phyloP scores from a whole-genome alignment of 2,797 vertebrate genomes.

The Knipowitschia caucasica region DNA sequence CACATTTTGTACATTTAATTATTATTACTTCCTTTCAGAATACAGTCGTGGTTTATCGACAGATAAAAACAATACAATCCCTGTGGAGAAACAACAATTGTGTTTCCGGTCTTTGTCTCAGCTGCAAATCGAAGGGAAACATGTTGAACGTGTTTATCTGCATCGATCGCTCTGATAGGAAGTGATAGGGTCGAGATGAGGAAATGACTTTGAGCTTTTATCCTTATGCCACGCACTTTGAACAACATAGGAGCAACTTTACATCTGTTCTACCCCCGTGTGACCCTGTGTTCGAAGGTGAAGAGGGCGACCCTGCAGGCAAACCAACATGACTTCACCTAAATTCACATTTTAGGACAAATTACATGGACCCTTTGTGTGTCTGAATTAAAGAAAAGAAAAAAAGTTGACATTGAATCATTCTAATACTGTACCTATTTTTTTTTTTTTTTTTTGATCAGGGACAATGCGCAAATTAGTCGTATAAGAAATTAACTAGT shows the following conservation, averaged over 20 bases:
- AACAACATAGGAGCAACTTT: neutral
- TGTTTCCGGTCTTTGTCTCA: neutral
- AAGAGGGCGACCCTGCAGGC: neutral
- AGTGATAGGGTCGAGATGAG: neutral
- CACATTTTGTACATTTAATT: neutral
- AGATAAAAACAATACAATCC: neutral
- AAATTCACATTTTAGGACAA: too few species aligned
- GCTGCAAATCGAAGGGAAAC: neutral
- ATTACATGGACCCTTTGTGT: too few species aligned
- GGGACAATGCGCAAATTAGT: too few species aligned
- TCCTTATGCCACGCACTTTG: neutral
- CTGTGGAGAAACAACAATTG: neutral
- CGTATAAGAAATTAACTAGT: too few species aligned
- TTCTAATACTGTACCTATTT: too few species aligned
- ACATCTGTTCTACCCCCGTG: neutral
- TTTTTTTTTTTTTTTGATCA: too few species aligned
- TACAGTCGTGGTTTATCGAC: neutral
- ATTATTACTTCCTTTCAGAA: conserved; percentile 3
- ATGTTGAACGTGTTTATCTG: neutral
- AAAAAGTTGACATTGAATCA: too few species aligned
- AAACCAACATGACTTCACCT: neutral
- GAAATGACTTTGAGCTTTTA: neutral
- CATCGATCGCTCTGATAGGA: conserved; percentile 5
- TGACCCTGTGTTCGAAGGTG: neutral
- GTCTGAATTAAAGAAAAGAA: too few species aligned